These are phyloP conservation scores for Agrochola lychnidis DNA, from an alignment of 2,888 invertebrate genomes.

Conservation along the genomic window DNA sequence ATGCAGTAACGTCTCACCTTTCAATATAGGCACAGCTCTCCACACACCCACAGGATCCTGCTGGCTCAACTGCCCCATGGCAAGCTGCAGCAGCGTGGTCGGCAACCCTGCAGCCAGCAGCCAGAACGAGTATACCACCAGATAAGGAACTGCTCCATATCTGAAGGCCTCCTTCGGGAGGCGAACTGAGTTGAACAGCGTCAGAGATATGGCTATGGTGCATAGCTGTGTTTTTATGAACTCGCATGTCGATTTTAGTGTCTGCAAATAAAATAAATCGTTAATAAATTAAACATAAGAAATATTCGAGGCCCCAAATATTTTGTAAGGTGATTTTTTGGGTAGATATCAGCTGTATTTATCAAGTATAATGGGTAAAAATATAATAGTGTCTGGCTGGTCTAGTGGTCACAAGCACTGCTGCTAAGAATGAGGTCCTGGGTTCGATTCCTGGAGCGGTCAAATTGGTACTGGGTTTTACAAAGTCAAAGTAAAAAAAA, in stretches of 20 bases:
- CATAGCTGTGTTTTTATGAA: constrained; percentile 87
- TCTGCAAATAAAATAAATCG: constrained; percentile 73
- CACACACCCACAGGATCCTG: constrained; percentile 92
- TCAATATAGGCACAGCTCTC: constrained; percentile 92
- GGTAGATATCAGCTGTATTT: accelerated
- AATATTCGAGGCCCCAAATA: not conserved
- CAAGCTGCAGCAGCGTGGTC: constrained; percentile 91
- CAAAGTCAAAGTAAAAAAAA: too few relatives aligned
- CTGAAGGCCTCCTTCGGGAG: constrained; percentile 91
- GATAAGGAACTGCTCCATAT: constrained; percentile 92
- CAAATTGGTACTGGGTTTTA: too few relatives aligned
- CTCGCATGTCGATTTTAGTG: constrained; percentile 81
- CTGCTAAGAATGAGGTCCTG: too few relatives aligned
- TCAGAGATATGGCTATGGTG: constrained; percentile 91
- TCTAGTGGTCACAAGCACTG: too few relatives aligned
- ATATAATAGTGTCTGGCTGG: too few relatives aligned
- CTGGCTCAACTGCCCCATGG: constrained; percentile 92
- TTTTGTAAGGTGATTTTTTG: not conserved
- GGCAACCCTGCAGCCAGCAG: constrained; percentile 91
- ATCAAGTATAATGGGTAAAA: not conserved
- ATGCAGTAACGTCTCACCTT: constrained; percentile 82
- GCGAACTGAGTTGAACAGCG: constrained; percentile 91
- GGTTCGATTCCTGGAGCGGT: too few relatives aligned
- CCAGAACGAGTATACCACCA: constrained; percentile 91
- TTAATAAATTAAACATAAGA: not conserved